These are phyloP conservation scores for Schlechtendalia chinensis DNA, from an alignment of 1,140 invertebrate species.

Conservation along the genomic window DNA sequence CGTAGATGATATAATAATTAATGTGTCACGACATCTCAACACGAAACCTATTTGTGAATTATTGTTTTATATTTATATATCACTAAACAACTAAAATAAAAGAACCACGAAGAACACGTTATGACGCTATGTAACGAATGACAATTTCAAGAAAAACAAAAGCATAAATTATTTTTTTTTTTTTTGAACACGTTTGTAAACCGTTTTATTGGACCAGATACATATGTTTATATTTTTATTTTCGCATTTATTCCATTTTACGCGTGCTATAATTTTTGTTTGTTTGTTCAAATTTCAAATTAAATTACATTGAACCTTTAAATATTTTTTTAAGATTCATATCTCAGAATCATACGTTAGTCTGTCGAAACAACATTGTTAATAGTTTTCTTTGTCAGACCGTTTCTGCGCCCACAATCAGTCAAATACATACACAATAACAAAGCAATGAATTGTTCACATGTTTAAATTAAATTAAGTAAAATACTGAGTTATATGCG, in stretches of 20 bases:
- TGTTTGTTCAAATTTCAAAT: background rate
- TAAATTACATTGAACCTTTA: background rate
- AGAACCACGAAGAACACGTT: background rate
- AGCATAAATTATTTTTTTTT: background rate
- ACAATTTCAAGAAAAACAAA: background rate
- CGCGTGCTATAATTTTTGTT: background rate
- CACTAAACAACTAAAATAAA: slow-evolving; percentile 1
- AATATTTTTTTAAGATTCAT: too few species aligned
- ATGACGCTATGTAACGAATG: background rate
- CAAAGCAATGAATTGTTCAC: background rate
- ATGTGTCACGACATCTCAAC: background rate
- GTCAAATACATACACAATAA: background rate
- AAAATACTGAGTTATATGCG: background rate
- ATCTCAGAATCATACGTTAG: too few species aligned
- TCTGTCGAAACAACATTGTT: too few species aligned
- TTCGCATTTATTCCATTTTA: background rate
- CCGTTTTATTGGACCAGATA: background rate
- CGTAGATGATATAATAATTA: background rate
- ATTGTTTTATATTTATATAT: background rate
- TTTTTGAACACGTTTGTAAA: background rate
- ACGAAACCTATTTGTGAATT: background rate
- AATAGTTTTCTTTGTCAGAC: background rate
- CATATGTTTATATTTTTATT: background rate
- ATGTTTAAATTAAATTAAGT: background rate
- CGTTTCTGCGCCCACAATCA: background rate